Conservation (phyloP, 2,888 invertebrate genomes). For the Campaea margaritaria region DNA sequence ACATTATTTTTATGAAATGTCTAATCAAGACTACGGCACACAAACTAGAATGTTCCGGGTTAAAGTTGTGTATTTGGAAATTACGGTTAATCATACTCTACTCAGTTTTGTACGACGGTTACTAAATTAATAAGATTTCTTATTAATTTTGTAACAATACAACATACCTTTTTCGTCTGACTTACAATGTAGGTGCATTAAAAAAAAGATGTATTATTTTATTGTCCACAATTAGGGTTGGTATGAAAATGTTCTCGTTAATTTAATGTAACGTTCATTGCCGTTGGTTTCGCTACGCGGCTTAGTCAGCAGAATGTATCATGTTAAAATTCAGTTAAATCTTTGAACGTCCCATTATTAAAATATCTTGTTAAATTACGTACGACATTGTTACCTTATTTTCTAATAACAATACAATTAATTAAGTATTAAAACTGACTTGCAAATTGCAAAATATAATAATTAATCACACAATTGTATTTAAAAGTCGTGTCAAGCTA, state of each 20-base stretch:
- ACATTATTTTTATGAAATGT: background rate
- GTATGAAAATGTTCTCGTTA: slow-evolving; percentile 7
- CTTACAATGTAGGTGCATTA: background rate
- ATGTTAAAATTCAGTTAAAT: slow-evolving; percentile 2
- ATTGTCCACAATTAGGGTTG: slow-evolving; percentile 1
- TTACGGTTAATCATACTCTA: background rate
- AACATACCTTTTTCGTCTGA: background rate
- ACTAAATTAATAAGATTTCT: too few species aligned
- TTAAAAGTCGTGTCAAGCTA: slow-evolving; percentile 23
- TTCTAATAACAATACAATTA: slow-evolving; percentile 5
- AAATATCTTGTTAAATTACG: slow-evolving; percentile 14
- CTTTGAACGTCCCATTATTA: slow-evolving; percentile 14
- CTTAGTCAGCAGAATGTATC: slow-evolving; percentile 14
- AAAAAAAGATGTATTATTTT: background rate
- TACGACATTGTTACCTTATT: slow-evolving; percentile 10
- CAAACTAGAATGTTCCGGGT: background rate
- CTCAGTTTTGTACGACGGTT: slow-evolving; percentile 4
- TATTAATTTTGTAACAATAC: background rate
- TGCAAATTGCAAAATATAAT: slow-evolving; percentile 1
- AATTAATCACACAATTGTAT: slow-evolving; percentile 19
- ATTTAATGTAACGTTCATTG: slow-evolving; percentile 5
- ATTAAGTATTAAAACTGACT: slow-evolving; percentile 5
- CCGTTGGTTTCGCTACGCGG: background rate
- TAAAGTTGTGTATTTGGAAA: slow-evolving; percentile 1
- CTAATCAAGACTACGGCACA: slow-evolving; percentile 1